phyloP scores from a whole-genome alignment of 2,888 invertebrate genomes.

The Dysmachus trigonus region DNA sequence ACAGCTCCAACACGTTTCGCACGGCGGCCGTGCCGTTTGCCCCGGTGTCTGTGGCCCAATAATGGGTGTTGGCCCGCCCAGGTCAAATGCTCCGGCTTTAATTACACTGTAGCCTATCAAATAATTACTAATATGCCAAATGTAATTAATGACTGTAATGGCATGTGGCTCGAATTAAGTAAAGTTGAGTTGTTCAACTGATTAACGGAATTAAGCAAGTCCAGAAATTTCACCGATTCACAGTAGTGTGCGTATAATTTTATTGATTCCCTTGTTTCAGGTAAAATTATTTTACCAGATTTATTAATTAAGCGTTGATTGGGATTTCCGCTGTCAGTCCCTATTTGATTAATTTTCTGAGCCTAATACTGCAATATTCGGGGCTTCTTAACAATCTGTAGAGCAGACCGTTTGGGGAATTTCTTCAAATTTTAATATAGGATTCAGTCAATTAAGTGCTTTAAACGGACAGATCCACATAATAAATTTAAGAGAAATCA shows the following conservation, averaged over 20 bases:
- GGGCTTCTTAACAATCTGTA: background rate
- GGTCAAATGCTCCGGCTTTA: constrained; percentile 30
- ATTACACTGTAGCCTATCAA: constrained; percentile 38
- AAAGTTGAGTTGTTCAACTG: constrained; percentile 1
- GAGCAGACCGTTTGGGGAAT: background rate
- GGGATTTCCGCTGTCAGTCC: background rate
- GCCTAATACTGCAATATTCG: background rate
- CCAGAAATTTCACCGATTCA: background rate
- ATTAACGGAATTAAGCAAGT: background rate
- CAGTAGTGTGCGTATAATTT: background rate
- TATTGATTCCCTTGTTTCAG: background rate
- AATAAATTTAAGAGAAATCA: background rate
- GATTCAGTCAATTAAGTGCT: background rate
- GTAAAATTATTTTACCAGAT: background rate
- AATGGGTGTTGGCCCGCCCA: constrained; percentile 7
- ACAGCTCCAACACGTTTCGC: background rate
- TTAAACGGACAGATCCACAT: background rate
- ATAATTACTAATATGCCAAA: constrained; percentile 40
- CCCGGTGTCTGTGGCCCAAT: background rate
- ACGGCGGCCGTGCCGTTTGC: background rate
- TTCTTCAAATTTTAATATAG: background rate
- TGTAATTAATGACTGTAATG: constrained; percentile 30
- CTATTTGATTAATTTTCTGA: background rate
- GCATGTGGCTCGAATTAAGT: constrained; percentile 21
- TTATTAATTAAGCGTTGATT: background rate